These are phyloP conservation scores for Xyliphius kryptos DNA, from an alignment of 2,113 vertebrate genomes.

Conservation along the genomic window DNA sequence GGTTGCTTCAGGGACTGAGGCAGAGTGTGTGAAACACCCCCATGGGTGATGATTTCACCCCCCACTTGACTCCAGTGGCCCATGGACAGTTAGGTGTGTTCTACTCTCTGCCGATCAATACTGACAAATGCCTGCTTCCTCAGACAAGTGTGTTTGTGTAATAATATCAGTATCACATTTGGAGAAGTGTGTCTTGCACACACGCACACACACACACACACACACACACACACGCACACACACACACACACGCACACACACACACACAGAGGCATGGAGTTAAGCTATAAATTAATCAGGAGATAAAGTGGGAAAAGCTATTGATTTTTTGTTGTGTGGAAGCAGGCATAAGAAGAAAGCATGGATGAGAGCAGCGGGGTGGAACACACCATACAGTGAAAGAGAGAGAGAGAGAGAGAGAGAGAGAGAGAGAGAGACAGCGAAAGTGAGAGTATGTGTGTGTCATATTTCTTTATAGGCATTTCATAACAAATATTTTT, in stretches of 20 bases:
- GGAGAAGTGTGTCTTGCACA: constrained; percentile 59
- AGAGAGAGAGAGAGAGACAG: too few relatives aligned
- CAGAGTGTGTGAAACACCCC: constrained; percentile 24
- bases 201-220: constrained; percentile 40
- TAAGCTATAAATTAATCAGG: constrained; percentile 46
- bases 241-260: constrained; percentile 41
- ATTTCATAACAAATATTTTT: too few relatives aligned
- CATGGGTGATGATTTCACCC: constrained; percentile 36
- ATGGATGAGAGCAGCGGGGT: constrained; percentile 59
- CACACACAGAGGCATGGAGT: constrained; percentile 36
- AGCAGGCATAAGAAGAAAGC: constrained; percentile 62
- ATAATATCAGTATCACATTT: constrained; percentile 66
- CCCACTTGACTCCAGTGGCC: constrained; percentile 57
- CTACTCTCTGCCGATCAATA: constrained; percentile 35
- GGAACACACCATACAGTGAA: constrained; percentile 27
- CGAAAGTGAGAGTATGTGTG: too few relatives aligned
- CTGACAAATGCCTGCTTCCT: constrained; percentile 44
- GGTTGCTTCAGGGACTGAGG: constrained; percentile 8
- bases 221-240: constrained; percentile 46
- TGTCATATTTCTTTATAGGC: too few relatives aligned
- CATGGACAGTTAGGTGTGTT: constrained; percentile 50
- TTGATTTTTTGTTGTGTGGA: constrained; percentile 74
- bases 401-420: not conserved
- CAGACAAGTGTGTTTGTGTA: constrained; percentile 61
- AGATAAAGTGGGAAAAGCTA: constrained; percentile 58